Evolutionary conservation across 2,113 vertebrate species (phyloP).

Genomic region (Hucho hucho): DNA sequence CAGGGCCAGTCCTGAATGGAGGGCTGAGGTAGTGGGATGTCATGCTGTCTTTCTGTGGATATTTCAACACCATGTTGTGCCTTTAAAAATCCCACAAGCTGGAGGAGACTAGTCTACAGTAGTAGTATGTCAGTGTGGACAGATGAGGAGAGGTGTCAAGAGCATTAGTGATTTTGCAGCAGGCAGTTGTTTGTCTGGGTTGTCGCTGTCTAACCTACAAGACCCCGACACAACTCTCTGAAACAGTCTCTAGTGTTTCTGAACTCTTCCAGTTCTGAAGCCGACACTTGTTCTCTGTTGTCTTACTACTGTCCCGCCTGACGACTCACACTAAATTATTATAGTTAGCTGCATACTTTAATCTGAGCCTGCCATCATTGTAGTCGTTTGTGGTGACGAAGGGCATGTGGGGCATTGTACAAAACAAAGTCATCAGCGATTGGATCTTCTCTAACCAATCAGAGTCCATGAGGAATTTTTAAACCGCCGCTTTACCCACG

Average conservation of each 20-base stretch:
- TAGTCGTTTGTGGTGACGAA: too few species aligned
- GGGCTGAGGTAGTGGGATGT: conserved; percentile 25
- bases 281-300: conserved; percentile 36
- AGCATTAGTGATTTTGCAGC: conserved; percentile 47
- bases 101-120: conserved; percentile 39
- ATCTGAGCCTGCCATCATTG: too few species aligned
- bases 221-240: conserved; percentile 34
- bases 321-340: too few species aligned
- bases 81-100: conserved; percentile 70
- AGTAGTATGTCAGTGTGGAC: conserved; percentile 27
- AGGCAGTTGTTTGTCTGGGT: conserved; percentile 50
- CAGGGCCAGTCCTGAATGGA: not conserved
- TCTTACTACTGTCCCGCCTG: conserved; percentile 22
- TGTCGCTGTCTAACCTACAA: conserved; percentile 52
- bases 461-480: too few species aligned
- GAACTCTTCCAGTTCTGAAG: conserved; percentile 37
- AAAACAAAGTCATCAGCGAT: too few species aligned
- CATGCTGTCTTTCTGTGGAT: conserved; percentile 17
- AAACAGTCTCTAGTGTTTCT: conserved; percentile 52
- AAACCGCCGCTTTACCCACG: too few species aligned
- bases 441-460: too few species aligned
- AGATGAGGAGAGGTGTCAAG: conserved; percentile 22
- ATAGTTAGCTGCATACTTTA: too few species aligned
- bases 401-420: too few species aligned
- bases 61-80: conserved; percentile 53